These are phyloP conservation scores for Branchipolynoe longqiensis DNA, from an alignment of 2,888 invertebrate species.

Conservation along the genomic window DNA sequence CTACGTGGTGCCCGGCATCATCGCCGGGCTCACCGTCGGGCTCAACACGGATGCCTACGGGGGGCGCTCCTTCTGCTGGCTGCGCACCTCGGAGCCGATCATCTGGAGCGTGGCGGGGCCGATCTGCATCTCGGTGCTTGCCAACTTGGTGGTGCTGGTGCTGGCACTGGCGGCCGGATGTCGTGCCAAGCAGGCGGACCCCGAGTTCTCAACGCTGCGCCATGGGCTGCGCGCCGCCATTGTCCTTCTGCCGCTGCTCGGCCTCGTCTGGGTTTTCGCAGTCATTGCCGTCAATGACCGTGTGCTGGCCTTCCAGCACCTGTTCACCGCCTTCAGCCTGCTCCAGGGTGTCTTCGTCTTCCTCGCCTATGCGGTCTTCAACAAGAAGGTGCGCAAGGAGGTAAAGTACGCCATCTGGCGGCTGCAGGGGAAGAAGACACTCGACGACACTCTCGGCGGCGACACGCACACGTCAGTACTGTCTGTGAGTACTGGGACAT, in stretches of 20 bases:
- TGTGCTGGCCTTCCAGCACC: conserved; percentile 88
- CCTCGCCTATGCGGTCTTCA: conserved; percentile 93
- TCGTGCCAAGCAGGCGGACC: conserved; percentile 90
- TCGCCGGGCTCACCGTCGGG: conserved; percentile 94
- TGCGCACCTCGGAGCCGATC: conserved; percentile 94
- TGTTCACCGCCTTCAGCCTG: conserved; percentile 89
- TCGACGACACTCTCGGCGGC: conserved; percentile 60
- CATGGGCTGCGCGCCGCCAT: conserved; percentile 93
- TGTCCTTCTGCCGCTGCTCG: conserved; percentile 91
- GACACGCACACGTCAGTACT: conserved; percentile 39
- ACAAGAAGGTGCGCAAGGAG: conserved; percentile 86
- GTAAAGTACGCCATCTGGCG: conserved; percentile 55
- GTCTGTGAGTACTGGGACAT: conserved; percentile 56
- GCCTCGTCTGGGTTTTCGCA: conserved; percentile 92
- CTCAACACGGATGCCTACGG: conserved; percentile 97
- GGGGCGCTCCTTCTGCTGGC: conserved; percentile 96
- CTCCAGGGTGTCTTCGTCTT: conserved; percentile 92
- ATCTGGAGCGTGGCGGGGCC: conserved; percentile 98
- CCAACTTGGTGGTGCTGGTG: conserved; percentile 89
- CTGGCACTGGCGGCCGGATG: conserved; percentile 95
- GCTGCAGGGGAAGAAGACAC: conserved; percentile 62
- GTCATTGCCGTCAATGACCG: conserved; percentile 89
- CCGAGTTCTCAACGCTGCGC: conserved; percentile 87
- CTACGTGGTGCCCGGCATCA: conserved; percentile 91
- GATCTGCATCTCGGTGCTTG: conserved; percentile 89